These are phyloP conservation scores for Drosophila auraria DNA, from an alignment of 1,140 invertebrate genomes.

Conservation along the genomic window DNA sequence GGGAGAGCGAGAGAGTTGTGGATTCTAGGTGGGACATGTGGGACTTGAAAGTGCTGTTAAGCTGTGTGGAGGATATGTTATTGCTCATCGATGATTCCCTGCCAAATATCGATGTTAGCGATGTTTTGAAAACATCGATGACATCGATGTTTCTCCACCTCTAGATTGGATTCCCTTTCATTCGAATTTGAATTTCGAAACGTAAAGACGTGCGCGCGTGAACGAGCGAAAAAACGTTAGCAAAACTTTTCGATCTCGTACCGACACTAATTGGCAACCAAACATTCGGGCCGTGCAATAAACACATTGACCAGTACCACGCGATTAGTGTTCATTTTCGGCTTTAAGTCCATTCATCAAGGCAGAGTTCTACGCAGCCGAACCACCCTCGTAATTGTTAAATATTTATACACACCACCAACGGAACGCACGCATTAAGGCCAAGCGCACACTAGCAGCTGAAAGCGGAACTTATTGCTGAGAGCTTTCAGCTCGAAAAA, in stretches of 20 bases:
- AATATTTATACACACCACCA: constrained; percentile 70
- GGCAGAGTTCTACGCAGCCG: neutral
- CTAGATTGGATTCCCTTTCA: neutral
- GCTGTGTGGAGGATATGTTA: no score
- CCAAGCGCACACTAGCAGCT: no score
- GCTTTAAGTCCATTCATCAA: neutral
- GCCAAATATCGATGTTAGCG: no score
- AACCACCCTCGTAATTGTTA: constrained; percentile 41
- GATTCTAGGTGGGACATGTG: no score
- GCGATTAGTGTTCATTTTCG: neutral
- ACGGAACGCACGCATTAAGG: constrained; percentile 24
- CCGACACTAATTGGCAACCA: constrained; percentile 9
- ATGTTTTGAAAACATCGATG: no score
- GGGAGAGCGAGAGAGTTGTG: no score
- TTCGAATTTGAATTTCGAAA: constrained; percentile 16
- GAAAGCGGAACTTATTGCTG: no score
- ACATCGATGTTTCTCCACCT: no score
- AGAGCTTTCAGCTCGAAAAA: no score
- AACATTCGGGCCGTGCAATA: constrained; percentile 14
- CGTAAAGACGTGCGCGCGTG: neutral
- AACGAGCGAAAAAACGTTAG: neutral
- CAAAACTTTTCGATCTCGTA: constrained; percentile 6
- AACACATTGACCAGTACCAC: neutral
- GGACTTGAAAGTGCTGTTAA: no score
- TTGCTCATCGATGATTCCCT: no score